Conservation (phyloP, 2,888 invertebrate genomes). For the Dynastes maya region DNA sequence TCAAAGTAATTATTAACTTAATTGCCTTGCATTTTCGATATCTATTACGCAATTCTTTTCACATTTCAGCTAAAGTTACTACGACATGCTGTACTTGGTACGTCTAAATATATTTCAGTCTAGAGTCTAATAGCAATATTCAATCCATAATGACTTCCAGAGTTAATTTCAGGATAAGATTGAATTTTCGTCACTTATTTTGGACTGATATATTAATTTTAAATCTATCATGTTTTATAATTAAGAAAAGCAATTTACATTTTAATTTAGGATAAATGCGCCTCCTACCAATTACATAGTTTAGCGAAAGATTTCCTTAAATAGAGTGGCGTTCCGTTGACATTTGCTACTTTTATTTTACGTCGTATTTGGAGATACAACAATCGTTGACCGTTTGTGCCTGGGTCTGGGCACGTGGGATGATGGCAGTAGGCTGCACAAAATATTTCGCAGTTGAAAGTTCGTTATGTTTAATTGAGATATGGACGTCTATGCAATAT, state of each 20-base stretch:
- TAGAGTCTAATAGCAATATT: neutral
- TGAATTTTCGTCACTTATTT: neutral
- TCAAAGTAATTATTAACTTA: too few species aligned
- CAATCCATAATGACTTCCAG: neutral
- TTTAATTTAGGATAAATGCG: constrained; percentile 26
- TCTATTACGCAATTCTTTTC: too few species aligned
- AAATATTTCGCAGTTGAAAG: constrained; percentile 26
- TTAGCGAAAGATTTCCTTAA: constrained; percentile 20
- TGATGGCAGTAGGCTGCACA: constrained; percentile 25
- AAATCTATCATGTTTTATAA: neutral
- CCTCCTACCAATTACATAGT: constrained; percentile 23
- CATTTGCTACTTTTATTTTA: constrained; percentile 39
- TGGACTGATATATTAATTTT: neutral
- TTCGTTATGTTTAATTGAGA: constrained; percentile 23
- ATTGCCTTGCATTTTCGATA: too few species aligned
- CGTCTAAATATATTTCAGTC: neutral
- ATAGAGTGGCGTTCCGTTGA: constrained; percentile 21
- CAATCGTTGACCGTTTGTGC: constrained; percentile 23
- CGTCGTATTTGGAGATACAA: constrained; percentile 35
- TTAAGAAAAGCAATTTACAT: constrained; percentile 26
- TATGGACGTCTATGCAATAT: constrained; percentile 2
- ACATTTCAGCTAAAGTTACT: too few species aligned
- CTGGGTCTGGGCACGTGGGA: constrained; percentile 13
- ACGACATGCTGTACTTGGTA: too few species aligned
- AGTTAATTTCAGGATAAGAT: neutral